Evolutionary conservation across 2,113 vertebrate genomes (phyloP), one percentile per base, ranked within the genome.

Genomic region (Microtus oregoni): DNA sequence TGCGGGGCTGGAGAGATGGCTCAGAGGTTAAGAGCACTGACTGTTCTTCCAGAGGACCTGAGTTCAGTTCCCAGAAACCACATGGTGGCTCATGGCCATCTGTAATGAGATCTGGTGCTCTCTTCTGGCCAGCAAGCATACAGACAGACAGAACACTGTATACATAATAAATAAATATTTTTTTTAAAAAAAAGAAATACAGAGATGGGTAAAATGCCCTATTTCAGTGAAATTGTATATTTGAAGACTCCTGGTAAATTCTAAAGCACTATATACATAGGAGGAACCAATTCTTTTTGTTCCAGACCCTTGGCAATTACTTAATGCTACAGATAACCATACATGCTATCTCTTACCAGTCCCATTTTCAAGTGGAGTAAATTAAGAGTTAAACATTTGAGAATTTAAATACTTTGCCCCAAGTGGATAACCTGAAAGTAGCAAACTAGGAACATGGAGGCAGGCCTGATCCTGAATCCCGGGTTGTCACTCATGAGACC

Each of bases 401-500:
- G 41, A 75, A 8, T 32, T 78, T 41, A 47, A 68, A 89, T 50
- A 61, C 19, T 47, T 11, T n/a, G 3, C 12, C 87, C 17, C 47
- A 68, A 61, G 65, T 11, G 72, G 78, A 79, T 41, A 17, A n/a
- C 10, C 13, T 47, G 0, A 11, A 63, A 15, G 19, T 30, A 1
- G 24, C 20, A 87, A 90, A 86, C 73, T 50, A 52, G 5, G 72
- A 73, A 22, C 22, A 35, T n/a, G 14, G n/a, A 81, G 65, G 68
- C 41, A 68, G 55, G 28, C 82, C 68, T 91, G 86, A 41, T 47
- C 11, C 70, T 61, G 41, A 20, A 35, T 12, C 52, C 68, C 38
- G 1, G 0, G 6, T 11, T 47, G 10, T 38, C 32, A 2, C 10
- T 52, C 35, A 1, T 10, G 35, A 11, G 1, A 0, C 73, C 6